These are phyloP conservation scores for Bugula neritina DNA, from an alignment of 2,888 invertebrate species.

Conservation along the genomic window DNA sequence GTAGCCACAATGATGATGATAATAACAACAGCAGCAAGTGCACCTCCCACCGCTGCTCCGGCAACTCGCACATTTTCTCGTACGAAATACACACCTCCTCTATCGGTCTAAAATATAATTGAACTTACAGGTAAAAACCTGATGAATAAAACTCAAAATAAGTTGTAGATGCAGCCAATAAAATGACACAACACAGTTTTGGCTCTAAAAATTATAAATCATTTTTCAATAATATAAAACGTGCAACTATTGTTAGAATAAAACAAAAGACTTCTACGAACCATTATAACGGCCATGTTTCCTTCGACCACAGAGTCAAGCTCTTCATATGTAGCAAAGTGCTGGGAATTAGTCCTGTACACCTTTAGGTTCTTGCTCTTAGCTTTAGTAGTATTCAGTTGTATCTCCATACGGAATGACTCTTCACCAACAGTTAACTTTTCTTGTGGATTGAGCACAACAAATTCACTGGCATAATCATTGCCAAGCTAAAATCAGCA, in stretches of 20 bases:
- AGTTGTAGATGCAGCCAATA: too few relatives aligned
- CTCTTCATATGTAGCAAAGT: neutral
- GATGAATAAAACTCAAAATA: too few relatives aligned
- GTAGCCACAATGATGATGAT: slow-evolving; percentile 38
- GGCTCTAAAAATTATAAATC: too few relatives aligned
- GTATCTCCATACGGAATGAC: slow-evolving; percentile 25
- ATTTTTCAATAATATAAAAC: neutral
- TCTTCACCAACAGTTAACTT: slow-evolving; percentile 34
- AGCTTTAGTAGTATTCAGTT: neutral
- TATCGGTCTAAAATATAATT: neutral
- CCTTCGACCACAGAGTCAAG: neutral
- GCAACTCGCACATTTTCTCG: slow-evolving; percentile 32
- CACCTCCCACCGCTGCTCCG: slow-evolving; percentile 41
- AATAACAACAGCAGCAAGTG: slow-evolving; percentile 35
- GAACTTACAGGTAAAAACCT: too few relatives aligned
- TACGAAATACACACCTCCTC: slow-evolving; percentile 7
- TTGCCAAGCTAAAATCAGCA: neutral
- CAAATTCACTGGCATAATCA: slow-evolving; percentile 37
- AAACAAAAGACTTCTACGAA: neutral
- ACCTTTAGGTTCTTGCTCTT: slow-evolving; percentile 2
- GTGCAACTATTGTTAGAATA: neutral
- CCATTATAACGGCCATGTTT: neutral
- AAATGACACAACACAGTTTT: too few relatives aligned
- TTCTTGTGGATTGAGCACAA: slow-evolving; percentile 39
- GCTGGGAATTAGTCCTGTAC: slow-evolving; percentile 1